Evolutionary conservation across 1,140 invertebrate genomes (phyloP), one percentile per base, ranked within the genome.

Genomic region (Eubasilissa regina): DNA sequence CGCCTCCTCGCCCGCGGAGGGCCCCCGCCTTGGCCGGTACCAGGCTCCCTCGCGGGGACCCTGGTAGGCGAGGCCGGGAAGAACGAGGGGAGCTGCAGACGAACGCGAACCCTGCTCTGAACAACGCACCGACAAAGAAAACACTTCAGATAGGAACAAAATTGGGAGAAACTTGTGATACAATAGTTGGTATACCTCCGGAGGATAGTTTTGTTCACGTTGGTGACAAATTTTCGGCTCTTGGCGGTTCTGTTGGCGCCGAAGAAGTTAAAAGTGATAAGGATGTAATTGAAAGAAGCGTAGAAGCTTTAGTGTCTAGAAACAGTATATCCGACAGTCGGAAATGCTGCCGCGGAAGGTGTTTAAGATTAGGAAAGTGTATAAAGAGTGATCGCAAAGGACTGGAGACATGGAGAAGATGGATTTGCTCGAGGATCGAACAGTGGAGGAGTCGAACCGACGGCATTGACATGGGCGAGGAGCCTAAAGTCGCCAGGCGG

Each of bases 331-430:
- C 66, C 44, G 35, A 43, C 43, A 70, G 66, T 48, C 45, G 44
- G 70, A 13, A 43, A 55, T 56, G 56, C 56, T 21, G 56, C 17
- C 12, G 17, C 10, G 19, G 19, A 10, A 11, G 70, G 19, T 56
- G 70, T 74, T 74, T 55, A 44, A 53, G 70, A n/a, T 74, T 56
- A 56, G 17, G 21, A 3, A 53, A 56, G 70, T 43, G 70, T 55
- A 55, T 8, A 74, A 47, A 44, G 35, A 11, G 66, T 70, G 70
- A 74, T 15, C 25, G 51, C 12, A 8, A 51, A n/a, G 70, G 51
- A 9, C 21, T 56, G 21, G 70, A 56, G 19, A 74, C 51, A 43
- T 74, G 70, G 70, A 74, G 70, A 55, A 55, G 70, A 74, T 74
- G 70, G 70, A 43, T 56, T 56, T 74, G 51, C 70, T 15, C 48